phyloP scores from a whole-genome alignment of 2,113 vertebrate species.

The Crotalus helleri region DNA sequence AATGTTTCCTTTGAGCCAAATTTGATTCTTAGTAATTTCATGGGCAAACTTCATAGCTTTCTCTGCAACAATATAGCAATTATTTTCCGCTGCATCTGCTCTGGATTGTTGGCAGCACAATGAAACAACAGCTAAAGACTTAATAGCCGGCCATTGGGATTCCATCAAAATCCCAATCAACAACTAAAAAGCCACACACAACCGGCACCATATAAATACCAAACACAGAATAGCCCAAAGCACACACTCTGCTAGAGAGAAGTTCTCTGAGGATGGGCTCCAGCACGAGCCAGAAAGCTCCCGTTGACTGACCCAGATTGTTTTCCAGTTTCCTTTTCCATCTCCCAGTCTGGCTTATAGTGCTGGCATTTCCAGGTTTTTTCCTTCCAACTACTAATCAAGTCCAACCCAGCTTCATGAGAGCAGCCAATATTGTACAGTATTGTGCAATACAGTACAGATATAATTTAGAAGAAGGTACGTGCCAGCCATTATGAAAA shows the following conservation, averaged over 20 bases:
- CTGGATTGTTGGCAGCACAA: not conserved
- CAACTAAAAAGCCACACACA: not conserved
- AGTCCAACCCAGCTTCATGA: not conserved
- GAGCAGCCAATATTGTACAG: not conserved
- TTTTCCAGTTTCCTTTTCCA: not conserved
- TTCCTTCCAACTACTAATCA: not conserved
- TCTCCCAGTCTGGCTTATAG: not conserved
- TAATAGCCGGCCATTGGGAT: not conserved
- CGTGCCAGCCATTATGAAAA: not conserved
- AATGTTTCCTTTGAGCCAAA: not conserved
- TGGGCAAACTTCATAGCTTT: not conserved
- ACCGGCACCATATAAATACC: not conserved
- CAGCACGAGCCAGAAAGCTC: not conserved
- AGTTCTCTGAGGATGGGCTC: not conserved
- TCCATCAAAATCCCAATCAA: not conserved
- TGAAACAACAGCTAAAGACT: not conserved
- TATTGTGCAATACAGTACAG: not conserved
- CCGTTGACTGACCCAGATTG: not conserved
- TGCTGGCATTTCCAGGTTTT: not conserved
- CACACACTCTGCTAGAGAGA: not conserved
- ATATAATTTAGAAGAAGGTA: not conserved
- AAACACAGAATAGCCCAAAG: not conserved
- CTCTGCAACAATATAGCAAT: not conserved
- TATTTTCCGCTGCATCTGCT: not conserved
- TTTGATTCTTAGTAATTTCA: not conserved